Percentiles rank a stretch among this genome's conserved stretches.
These are phyloP conservation scores for Pentamera pediparva DNA, from an alignment of 53 echinoderm and acorn worm species.

Conservation along the genomic window DNA sequence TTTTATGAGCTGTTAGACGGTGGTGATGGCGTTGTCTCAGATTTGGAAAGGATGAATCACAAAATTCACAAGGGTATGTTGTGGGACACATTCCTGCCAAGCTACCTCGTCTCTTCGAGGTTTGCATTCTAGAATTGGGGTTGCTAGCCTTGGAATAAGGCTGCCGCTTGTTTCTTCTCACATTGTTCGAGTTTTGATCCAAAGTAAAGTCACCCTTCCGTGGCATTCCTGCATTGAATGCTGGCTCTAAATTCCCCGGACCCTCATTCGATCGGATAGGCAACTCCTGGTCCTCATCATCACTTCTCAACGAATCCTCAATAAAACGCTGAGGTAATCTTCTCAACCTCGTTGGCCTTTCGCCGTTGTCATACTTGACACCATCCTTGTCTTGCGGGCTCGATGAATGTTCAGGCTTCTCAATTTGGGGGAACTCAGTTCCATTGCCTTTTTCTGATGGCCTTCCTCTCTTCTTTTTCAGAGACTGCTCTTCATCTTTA, in stretches of 20 bases:
- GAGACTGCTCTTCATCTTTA: not conserved
- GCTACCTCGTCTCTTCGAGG: too few relatives aligned
- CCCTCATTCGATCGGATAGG: too few relatives aligned
- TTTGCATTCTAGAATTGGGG: too few relatives aligned
- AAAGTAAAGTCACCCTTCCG: too few relatives aligned
- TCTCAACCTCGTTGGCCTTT: not conserved
- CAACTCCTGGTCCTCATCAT: too few relatives aligned
- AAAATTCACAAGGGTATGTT: slow-evolving; percentile 12
- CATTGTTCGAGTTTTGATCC: too few relatives aligned
- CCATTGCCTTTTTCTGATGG: not conserved
- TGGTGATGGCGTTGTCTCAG: not conserved
- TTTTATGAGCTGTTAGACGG: not conserved
- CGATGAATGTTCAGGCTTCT: not conserved
- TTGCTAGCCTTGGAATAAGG: too few relatives aligned
- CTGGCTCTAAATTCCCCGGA: too few relatives aligned
- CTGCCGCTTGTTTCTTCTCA: too few relatives aligned
- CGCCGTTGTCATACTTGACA: not conserved
- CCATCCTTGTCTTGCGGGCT: not conserved
- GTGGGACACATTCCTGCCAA: too few relatives aligned
- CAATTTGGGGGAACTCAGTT: not conserved
- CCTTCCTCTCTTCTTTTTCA: not conserved
- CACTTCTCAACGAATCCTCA: not conserved
- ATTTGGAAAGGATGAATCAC: not conserved
- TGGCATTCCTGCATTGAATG: too few relatives aligned
- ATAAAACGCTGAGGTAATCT: not conserved